Base-by-base conservation (phyloP, 2,888 invertebrate genomes). In the Sinelater perroti region DNA sequence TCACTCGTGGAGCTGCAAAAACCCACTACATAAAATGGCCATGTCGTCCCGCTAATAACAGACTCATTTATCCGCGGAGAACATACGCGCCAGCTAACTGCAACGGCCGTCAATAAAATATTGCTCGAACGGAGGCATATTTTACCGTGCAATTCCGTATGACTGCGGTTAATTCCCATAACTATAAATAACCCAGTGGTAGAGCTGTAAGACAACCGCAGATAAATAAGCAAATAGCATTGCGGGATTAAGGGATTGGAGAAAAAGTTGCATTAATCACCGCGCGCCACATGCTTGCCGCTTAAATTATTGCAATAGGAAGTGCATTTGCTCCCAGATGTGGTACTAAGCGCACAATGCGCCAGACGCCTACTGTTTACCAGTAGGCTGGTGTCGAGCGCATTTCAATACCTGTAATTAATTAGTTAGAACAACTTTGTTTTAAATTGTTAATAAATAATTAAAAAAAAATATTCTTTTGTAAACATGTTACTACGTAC, bases 141-240 rank as follows among this genome's bases (percentile, higher is more conserved):
- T 53, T 45, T 45, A 46, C 36, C n/a, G 3, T 24, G 35, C 33
- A 24, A 35, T 49, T 49, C 24, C 36, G 35, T 53, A 53, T 46
- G 53, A 53, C 53, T 45, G 46, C 46, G 24, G 53, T 36, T 53
- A 53, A 53, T 53, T 53, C 53, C 36, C 53, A 45, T 53, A 53
- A 53, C 53, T 53, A 53, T 53, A 53, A 53, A 53, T 53, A 53
- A 45, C 46, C 7, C 35, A 35, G 45, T 45, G 21, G 53, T 45
- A 33, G 45, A 28, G 16, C 21, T 26, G 35, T 45, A 53, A 53
- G 53, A 53, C 45, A 53, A 45, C 36, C 35, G 28, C 44, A 53
- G 33, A 53, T 53, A 53, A 53, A 53, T 53, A 53, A 53, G 53
- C 53, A 53, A 53, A 53, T 53, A 53, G 46, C 53, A 53, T 46